Evolutionary conservation across 2,888 invertebrate species (phyloP), one percentile per base, ranked within the genome.

Genomic region (Pterostichus madidus): DNA sequence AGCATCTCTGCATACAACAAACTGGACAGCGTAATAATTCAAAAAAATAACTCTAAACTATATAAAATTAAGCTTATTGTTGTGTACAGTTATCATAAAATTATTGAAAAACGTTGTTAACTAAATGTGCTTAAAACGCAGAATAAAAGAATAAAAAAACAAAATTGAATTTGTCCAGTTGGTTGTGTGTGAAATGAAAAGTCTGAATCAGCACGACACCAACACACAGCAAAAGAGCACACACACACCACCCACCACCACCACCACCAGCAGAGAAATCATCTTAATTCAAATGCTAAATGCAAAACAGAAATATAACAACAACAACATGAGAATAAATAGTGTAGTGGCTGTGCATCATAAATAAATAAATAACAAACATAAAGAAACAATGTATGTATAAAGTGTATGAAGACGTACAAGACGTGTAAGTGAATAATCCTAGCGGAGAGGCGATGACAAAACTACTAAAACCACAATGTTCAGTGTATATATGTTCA

Each of bases 21-120:
- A 44, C 68, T 71, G 68, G 44, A 8, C 64, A 39, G 17, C 2
- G 44, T 52, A 52, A 31, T 31, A 75, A 39, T 39, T 39, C 39
- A 39, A 39, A 39, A 39, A 39, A 49, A 75, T 75, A 64, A 75
- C 39, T 52, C 32, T 75, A 75, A 75, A 75, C 46, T 35, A 75
- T 52, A 31, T 44, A 39, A 81, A 75, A 10, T 13, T 81, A 77
- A 77, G 77, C 83, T 83, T 83, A 83, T 83, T 83, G 83, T 83
- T 83, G 83, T 83, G 83, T 83, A 83, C 83, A 83, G 83, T 68
- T 83, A 77, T 64, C 53, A 83, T 61, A 49, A 64, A 24, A 77
- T 64, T 64, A 76, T 52, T 15, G 35, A 49, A 24, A 61, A 52
- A 39, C 39, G 24, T 83, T 77, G 76, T 77, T 83, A 83, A 77